Evolutionary conservation across 92 coral and sea anemone genomes (phyloP), one percentile per base, ranked within the genome.

Genomic region (Palythoa grandis): DNA sequence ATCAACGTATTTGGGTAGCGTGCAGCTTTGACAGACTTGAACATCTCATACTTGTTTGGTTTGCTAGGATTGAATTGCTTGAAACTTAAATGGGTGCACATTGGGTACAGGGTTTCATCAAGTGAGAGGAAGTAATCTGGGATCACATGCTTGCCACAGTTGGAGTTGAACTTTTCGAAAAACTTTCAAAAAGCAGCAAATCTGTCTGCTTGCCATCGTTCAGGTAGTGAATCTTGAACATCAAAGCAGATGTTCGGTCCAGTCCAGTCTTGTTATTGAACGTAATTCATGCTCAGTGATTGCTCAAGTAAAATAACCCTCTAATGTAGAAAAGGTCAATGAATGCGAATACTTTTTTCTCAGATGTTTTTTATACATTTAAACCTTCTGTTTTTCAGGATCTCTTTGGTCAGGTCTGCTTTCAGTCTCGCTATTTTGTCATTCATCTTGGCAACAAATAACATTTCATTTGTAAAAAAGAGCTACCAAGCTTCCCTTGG

Each of bases 371-470:
- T 29, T 1, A 1, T 1, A 29, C 35, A 29, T 29, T 0, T 1
- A 1, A 29, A 29, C 35, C 35, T 0, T 0, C 35, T 29, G 35
- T 29, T 1, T 0, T 1, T 48, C 4, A 5, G 76, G 23, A 72
- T 38, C 56, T 43, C 56, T 5, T 73, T 13, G 6, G 37, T 43
- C 3, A 73, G 57, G 35, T 35, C 19, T 73, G 16, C 57, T 73
- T 9, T 73, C 77, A 73, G 0, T 43, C 2, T 73, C 29, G 35
- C 57, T 73, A 47, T 9, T 17, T 73, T 39, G 58, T 37, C 77
- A 73, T 43, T 73, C 77, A 29, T 73, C 40, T 73, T 73, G 25
- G 77, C 77, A 43, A 73, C 77, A 43, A 16, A 73, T 3, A 70
- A 35, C 48, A 73, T 73, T 43, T 43, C 57, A 7, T 73, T 35